phyloP scores from a whole-genome alignment of 2,888 invertebrate genomes.

The Dynastes maya region DNA sequence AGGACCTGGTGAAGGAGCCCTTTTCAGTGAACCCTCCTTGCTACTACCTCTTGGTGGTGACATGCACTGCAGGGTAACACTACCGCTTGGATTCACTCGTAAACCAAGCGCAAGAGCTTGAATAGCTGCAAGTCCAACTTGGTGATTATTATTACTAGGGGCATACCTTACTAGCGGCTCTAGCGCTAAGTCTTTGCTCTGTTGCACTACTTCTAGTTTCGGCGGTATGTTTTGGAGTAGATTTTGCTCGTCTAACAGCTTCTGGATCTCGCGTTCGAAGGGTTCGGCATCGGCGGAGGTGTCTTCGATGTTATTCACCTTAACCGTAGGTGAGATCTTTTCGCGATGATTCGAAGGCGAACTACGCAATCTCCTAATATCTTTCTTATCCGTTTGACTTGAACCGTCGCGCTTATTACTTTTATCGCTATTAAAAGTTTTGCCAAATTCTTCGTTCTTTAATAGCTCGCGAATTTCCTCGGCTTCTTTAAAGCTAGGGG shows the following conservation, averaged over 20 bases:
- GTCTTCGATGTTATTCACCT: conserved; percentile 73
- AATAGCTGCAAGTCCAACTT: conserved; percentile 85
- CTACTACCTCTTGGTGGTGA: conserved; percentile 70
- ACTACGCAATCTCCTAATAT: conserved; percentile 72
- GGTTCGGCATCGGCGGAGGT: conserved; percentile 73
- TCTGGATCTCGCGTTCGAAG: conserved; percentile 86
- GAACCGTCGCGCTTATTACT: conserved; percentile 77
- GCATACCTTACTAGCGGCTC: conserved; percentile 66
- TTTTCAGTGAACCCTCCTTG: conserved; percentile 71
- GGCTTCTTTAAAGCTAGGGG: conserved; percentile 70
- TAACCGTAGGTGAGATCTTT: conserved; percentile 58
- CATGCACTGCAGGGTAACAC: conserved; percentile 68
- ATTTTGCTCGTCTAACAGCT: conserved; percentile 83
- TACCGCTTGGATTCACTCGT: conserved; percentile 68
- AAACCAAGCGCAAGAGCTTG: conserved; percentile 78
- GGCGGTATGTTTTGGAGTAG: conserved; percentile 76
- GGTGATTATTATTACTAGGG: conserved; percentile 77
- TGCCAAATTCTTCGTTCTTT: conserved; percentile 70
- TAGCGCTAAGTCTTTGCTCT: conserved; percentile 76
- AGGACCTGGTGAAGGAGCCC: conserved; percentile 68
- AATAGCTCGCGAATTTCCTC: conserved; percentile 68
- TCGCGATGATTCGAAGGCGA: conserved; percentile 73
- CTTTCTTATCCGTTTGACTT: conserved; percentile 80
- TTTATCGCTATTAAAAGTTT: conserved; percentile 73
- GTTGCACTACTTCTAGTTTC: conserved; percentile 76